Evolutionary conservation across 2,113 vertebrate genomes (phyloP), one percentile per base, ranked within the genome.

Genomic region (Lanius ludovicianus): DNA sequence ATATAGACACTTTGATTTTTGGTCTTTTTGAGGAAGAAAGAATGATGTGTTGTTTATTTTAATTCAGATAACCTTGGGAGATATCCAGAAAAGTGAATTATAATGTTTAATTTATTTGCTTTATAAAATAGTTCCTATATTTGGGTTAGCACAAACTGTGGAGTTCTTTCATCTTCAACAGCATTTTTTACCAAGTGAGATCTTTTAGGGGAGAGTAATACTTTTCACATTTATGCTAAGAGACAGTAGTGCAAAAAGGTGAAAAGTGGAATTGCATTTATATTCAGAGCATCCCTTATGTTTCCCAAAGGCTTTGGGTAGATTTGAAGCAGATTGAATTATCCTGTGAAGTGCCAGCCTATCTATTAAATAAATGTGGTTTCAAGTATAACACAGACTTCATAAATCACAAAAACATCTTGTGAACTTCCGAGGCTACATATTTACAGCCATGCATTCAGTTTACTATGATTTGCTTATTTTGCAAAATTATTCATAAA

Each of bases 361-460:
- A 98, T 96, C 96, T 98, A 96, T 97, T 97, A 98, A 97, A 97
- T 93, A 97, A 98, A 98, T 96, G 79, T 97, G 95, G 93, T 96
- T 98, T 97, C 85, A 92, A 98, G 97, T 93, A 95, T 59, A 96
- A 80, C 80, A 71, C 90, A 97, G 96, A 91, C 95, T 89, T 96
- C 96, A 97, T 97, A 98, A 98, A 98, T 98, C 94, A 95, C 74
- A 75, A 53, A 97, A 97, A 97, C 83, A 96, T 97, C 95, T 96
- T 97, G 93, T 91, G 94, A 94, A 88, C 83, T 97, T 97, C 95
- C 89, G 95, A 92, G 68, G 64, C 80, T 93, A 70, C 49, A 7
- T 73, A 67, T 92, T 96, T 93, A 83, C 63, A 31, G 96, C 81
- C 68, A 47, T 88, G 77, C 84, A 76, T 97, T 96, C 60, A 39